phyloP scores from a whole-genome alignment of 2,797 vertebrate species.

The Neosalanx taihuensis region DNA sequence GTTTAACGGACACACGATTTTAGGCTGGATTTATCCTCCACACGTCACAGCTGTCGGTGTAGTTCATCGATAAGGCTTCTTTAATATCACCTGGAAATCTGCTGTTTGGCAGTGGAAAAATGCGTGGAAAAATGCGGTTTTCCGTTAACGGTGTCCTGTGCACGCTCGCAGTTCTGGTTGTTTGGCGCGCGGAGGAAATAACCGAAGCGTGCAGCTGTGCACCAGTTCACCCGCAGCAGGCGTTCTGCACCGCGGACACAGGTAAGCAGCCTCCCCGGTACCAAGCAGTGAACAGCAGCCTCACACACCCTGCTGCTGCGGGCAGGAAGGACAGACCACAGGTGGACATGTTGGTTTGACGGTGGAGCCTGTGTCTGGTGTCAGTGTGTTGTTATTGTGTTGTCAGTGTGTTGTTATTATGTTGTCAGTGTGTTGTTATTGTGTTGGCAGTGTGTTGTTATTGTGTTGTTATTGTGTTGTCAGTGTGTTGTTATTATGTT shows the following conservation, averaged over 20 bases:
- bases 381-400: neutral
- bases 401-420: neutral
- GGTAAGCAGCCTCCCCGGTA: slow-evolving; percentile 75
- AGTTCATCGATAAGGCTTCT: neutral
- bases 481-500: neutral
- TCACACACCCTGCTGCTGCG: slow-evolving; percentile 23
- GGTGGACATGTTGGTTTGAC: no score
- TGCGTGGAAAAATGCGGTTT: slow-evolving; percentile 66
- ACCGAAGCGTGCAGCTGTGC: slow-evolving; percentile 94
- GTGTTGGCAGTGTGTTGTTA: neutral
- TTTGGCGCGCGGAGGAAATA: slow-evolving; percentile 80
- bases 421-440: neutral
- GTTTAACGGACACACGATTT: neutral
- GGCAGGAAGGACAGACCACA: neutral
- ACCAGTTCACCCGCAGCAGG: slow-evolving; percentile 95
- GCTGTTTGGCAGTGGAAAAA: slow-evolving; percentile 12
- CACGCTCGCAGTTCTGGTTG: slow-evolving; percentile 74
- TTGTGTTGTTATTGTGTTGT: neutral
- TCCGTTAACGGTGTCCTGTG: slow-evolving; percentile 69
- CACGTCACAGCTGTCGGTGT: neutral
- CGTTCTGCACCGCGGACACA: slow-evolving; percentile 95
- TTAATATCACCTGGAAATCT: neutral
- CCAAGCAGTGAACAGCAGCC: neutral
- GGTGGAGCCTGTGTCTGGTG: no score
- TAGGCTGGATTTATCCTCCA: neutral